Conservation (phyloP, 2,113 vertebrate species). For the Notechis scutatus region DNA sequence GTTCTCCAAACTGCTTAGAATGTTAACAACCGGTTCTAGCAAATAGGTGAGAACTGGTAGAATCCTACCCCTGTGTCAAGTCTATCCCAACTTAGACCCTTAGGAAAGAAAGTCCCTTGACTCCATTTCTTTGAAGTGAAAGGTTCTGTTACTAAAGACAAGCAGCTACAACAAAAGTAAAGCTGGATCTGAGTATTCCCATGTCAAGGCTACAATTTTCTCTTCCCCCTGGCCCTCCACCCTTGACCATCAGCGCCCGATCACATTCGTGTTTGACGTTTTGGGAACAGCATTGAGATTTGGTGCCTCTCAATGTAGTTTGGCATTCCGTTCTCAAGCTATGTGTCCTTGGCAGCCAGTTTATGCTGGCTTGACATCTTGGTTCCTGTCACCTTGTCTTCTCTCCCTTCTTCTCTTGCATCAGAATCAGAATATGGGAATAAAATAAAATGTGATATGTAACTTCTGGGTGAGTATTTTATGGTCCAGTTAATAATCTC, state of each 20-base stretch:
- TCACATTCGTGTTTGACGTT: neutral
- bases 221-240: neutral
- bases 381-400: too few species aligned
- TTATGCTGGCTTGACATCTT: too few species aligned
- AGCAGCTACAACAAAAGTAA: neutral
- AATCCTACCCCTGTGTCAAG: neutral
- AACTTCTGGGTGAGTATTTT: constrained; percentile 22
- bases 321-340: too few species aligned
- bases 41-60: too few species aligned
- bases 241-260: neutral
- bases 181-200: neutral
- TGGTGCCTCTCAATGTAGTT: too few species aligned
- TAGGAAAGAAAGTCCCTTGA: neutral
- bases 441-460: constrained; percentile 31
- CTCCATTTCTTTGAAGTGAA: neutral
- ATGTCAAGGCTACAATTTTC: neutral
- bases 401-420: too few species aligned
- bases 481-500: constrained; percentile 46
- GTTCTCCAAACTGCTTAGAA: too few species aligned
- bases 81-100: neutral
- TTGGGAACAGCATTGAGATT: neutral
- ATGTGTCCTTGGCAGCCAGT: too few species aligned
- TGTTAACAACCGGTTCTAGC: too few species aligned
- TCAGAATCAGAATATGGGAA: neutral
- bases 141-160: neutral